A percentile compares a stretch with the other conserved stretches of the same genome.
Evolutionary conservation across 2,888 invertebrate species (phyloP).

Genomic region (Pristionchus entomophagus): DNA sequence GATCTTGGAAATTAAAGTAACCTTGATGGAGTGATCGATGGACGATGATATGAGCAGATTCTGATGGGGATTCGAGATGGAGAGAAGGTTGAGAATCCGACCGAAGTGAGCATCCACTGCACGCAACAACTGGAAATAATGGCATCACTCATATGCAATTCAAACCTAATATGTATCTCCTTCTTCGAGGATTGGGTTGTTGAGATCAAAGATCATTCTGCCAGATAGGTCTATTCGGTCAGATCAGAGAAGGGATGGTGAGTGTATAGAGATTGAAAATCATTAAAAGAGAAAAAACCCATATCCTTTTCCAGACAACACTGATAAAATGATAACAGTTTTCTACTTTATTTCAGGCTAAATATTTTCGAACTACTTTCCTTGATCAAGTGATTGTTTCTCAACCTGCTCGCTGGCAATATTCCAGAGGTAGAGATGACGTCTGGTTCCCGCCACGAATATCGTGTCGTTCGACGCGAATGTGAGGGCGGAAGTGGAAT

Average conservation of each 20-base stretch:
- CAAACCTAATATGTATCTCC: too few relatives aligned
- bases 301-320: background rate
- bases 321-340: background rate
- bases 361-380: background rate
- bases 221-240: too few relatives aligned
- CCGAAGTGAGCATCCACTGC: constrained; percentile 96
- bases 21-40: constrained; percentile 96
- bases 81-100: constrained; percentile 91
- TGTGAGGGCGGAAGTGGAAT: constrained; percentile 89
- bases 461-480: constrained; percentile 91
- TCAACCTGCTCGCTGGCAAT: constrained; percentile 79
- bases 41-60: constrained; percentile 90
- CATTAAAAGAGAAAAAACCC: constrained; percentile 44
- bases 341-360: background rate
- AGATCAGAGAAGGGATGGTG: too few relatives aligned
- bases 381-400: background rate
- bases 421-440: constrained; percentile 95
- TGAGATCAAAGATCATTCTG: too few relatives aligned
- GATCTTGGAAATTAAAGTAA: constrained; percentile 76
- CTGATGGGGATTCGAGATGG: constrained; percentile 86
- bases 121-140: constrained; percentile 83
- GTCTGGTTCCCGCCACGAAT: constrained; percentile 93
- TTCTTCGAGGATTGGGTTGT: too few relatives aligned
- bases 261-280: background rate
- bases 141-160: too few relatives aligned